These are phyloP conservation scores for Tenthredo distinguenda DNA, from an alignment of 2,888 invertebrate genomes.

Conservation along the genomic window DNA sequence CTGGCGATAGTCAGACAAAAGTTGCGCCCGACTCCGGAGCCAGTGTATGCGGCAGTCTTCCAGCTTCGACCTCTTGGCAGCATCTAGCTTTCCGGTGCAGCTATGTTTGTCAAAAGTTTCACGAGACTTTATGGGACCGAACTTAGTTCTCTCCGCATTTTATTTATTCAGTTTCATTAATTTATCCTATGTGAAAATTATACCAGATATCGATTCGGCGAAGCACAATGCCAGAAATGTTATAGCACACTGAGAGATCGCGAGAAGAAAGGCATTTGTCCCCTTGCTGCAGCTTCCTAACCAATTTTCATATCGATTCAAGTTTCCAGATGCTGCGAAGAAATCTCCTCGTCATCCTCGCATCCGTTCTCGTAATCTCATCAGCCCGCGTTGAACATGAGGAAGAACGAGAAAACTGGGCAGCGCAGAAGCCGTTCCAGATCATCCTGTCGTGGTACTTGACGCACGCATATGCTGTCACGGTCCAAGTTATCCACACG, in stretches of 20 bases:
- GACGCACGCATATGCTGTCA: constrained; percentile 19
- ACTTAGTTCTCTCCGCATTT: not conserved
- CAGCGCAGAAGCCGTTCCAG: constrained; percentile 13
- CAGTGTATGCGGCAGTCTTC: not conserved
- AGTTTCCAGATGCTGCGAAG: constrained; percentile 35
- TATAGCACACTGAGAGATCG: not conserved
- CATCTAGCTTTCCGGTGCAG: not conserved
- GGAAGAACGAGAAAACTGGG: not conserved
- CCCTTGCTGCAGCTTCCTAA: not conserved
- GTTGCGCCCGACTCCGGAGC: not conserved
- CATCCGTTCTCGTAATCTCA: not conserved
- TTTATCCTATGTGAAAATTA: not conserved
- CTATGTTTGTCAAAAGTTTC: not conserved
- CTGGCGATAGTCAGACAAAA: constrained; percentile 25
- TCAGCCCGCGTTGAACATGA: not conserved
- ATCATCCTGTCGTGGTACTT: constrained; percentile 40
- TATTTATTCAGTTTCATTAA: not conserved
- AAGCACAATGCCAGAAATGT: not conserved
- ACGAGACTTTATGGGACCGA: not conserved
- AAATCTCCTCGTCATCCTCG: constrained; percentile 1
- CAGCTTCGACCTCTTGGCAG: not conserved
- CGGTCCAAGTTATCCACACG: not conserved
- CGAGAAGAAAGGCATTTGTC: not conserved
- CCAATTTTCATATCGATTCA: not conserved
- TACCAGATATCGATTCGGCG: not conserved